Evolutionary conservation across 2,113 vertebrate species (phyloP).

Genomic region (Numida meleagris): DNA sequence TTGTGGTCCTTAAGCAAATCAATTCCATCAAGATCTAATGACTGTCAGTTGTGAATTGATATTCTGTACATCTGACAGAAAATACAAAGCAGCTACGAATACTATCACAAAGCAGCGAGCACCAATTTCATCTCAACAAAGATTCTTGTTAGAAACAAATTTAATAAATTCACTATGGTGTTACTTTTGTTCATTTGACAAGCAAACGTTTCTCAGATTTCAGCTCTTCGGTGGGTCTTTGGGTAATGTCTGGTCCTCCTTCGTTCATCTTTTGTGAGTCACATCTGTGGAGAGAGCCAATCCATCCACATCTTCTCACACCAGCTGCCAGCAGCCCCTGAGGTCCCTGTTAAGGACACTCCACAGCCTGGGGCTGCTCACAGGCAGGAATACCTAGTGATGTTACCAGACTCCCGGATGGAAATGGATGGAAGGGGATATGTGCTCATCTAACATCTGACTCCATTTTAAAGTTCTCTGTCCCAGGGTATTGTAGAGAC

Average conservation of each 20-base stretch:
- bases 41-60: not conserved
- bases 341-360: not conserved
- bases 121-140: not conserved
- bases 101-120: not conserved
- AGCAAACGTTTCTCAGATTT: not conserved
- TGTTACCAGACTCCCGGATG: not conserved
- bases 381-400: not conserved
- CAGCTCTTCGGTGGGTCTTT: not conserved
- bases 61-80: not conserved
- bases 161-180: not conserved
- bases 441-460: not conserved
- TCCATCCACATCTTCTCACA: not conserved
- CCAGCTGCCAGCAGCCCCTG: not conserved
- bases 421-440: not conserved
- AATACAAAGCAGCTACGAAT: not conserved
- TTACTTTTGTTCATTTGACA: not conserved
- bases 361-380: not conserved
- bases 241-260: not conserved
- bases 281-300: not conserved
- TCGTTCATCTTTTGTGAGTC: not conserved
- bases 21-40: not conserved
- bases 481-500: not conserved
- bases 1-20: not conserved
- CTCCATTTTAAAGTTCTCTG: not conserved
- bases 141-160: not conserved